Evolutionary conservation across 2,888 invertebrate species (phyloP), one percentile per base, ranked within the genome.

Genomic region (Meghimatium bilineatum): DNA sequence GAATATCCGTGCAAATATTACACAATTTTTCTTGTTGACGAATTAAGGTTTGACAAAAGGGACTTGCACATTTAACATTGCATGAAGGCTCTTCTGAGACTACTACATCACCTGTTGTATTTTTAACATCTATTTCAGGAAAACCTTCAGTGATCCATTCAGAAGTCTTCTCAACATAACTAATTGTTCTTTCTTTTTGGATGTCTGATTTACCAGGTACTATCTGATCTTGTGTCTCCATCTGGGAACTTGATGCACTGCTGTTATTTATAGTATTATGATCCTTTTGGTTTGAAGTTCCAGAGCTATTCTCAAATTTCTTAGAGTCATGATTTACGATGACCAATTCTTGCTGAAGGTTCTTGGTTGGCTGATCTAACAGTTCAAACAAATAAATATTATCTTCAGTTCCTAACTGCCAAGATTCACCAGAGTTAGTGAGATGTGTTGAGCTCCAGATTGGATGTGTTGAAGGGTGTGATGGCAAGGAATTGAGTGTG

Each of bases 21-120:
- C 90, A 90, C n/a, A 90, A 87, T 38, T 87, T 86, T 32, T 87
- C 85, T 14, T 89, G 89, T 32, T 89, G 89, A 56, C 88, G 88
- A 26, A 89, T 87, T 79, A 88, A 83, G 20, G 80, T 84, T 0
- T 87, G 72, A 85, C 90, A 90, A 49, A 84, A 60, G 8, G 88
- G 87, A 14, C 88, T 89, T 5, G 86, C 88, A 88, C 90, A 90
- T 69, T 87, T 86, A 1, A 84, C 82, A 52, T 89, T 89, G 44
- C 89, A 87, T 34, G 87, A 86, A 0, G 89, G 88, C 34, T 87
- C 86, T 38, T 79, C 83, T 29, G 85, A 81, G 20, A 86, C 75
- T 20, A 83, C 72, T 17, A 49, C 75, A 1, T 82, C 79, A 32
- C 83, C 84, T 14, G 69, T 74, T n/a, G 82, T 71, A 1, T 85